These are phyloP conservation scores for Myzus persicae DNA, from an alignment of 1,140 invertebrate species.

Conservation along the genomic window DNA sequence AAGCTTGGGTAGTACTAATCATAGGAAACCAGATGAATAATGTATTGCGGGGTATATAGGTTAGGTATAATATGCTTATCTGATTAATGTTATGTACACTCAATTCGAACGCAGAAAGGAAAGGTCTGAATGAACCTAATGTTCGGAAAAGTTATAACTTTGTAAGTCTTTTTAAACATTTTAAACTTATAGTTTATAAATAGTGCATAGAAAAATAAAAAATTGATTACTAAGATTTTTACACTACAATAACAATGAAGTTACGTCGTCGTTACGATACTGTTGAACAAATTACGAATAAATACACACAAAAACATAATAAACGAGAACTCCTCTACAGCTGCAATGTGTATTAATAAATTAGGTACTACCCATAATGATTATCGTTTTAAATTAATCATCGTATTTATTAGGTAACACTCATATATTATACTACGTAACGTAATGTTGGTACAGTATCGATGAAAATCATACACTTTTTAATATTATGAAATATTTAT, in stretches of 20 bases:
- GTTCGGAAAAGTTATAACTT: neutral
- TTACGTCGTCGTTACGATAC: too few species aligned
- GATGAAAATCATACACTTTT: conserved; percentile 26
- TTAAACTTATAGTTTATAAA: neutral
- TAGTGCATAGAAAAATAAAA: neutral
- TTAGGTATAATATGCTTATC: neutral
- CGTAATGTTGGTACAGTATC: neutral
- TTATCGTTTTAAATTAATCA: conserved; percentile 10
- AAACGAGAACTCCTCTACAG: neutral
- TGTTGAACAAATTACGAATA: neutral
- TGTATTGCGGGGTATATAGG: too few species aligned
- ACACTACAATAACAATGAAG: too few species aligned
- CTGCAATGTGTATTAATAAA: neutral
- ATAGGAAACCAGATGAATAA: too few species aligned
- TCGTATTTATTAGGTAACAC: neutral
- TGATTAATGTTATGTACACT: neutral
- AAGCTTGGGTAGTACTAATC: too few species aligned
- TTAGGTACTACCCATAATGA: neutral
- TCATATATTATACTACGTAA: neutral
- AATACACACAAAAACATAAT: too few species aligned
- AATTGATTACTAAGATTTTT: neutral
- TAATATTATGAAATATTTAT: conserved; percentile 8
- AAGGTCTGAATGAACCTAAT: neutral
- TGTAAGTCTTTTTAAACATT: neutral
- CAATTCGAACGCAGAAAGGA: neutral